phyloP scores from a whole-genome alignment of 53 echinoderm and acorn worm species.

The Echinometra lucunter region DNA sequence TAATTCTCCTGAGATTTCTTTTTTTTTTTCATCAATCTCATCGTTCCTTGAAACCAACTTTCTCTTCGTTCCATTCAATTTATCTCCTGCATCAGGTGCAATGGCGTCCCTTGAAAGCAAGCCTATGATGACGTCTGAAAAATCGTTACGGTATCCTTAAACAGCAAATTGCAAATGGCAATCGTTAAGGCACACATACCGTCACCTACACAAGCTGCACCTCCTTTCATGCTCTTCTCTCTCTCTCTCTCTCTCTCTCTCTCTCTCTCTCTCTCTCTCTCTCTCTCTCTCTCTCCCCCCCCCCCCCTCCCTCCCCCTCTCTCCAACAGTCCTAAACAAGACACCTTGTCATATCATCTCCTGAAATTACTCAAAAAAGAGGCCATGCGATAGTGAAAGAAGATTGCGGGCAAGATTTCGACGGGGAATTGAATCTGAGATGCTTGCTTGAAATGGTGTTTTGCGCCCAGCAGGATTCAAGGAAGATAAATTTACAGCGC shows the following conservation, averaged over 20 bases:
- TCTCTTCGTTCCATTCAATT: conserved; percentile 40
- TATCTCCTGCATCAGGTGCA: conserved; percentile 49
- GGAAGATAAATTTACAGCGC: conserved; percentile 52
- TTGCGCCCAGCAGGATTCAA: conserved; percentile 46
- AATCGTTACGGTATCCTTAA: conserved; percentile 42
- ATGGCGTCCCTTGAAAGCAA: background rate
- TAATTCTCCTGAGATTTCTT: conserved; percentile 1
- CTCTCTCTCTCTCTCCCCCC: background rate
- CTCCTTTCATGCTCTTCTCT: too few relatives aligned
- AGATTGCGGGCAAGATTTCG: conserved; percentile 63
- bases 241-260: background rate
- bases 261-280: too few relatives aligned
- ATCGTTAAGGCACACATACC: background rate
- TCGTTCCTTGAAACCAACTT: conserved; percentile 1
- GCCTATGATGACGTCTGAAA: conserved; percentile 23
- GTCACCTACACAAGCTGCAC: background rate
- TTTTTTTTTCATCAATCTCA: conserved; percentile 44
- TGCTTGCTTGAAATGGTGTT: conserved; percentile 56
- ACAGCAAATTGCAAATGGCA: conserved; percentile 31
- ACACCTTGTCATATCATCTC: conserved; percentile 56
- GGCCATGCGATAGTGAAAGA: conserved; percentile 58
- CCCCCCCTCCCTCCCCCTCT: background rate
- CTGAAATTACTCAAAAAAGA: conserved; percentile 58
- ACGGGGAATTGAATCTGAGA: conserved; percentile 58
- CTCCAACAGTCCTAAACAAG: background rate